phyloP scores from a whole-genome alignment of 2,888 invertebrate species.

The Epistrophe eligans region DNA sequence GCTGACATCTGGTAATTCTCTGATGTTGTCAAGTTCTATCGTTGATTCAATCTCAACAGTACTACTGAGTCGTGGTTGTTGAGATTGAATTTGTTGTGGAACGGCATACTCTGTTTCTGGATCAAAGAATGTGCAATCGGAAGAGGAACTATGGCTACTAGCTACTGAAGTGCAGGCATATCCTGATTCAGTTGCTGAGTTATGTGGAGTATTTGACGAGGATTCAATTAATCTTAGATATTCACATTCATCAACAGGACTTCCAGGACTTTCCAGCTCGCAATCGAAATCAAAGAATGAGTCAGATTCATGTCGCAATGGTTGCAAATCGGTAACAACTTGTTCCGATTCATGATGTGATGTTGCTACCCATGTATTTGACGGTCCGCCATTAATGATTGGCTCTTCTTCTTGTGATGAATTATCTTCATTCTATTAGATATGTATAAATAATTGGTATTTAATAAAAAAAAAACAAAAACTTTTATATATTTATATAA shows the following conservation, averaged over 20 bases:
- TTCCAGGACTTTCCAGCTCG: slow-evolving; percentile 88
- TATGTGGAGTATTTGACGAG: slow-evolving; percentile 85
- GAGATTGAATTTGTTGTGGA: slow-evolving; percentile 42
- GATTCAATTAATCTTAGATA: slow-evolving; percentile 85
- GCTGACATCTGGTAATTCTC: slow-evolving; percentile 56
- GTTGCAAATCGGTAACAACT: slow-evolving; percentile 84
- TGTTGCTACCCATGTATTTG: slow-evolving; percentile 83
- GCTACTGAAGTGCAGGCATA: slow-evolving; percentile 85
- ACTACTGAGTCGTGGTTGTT: slow-evolving; percentile 61
- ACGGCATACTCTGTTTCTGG: slow-evolving; percentile 80
- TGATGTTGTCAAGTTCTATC: slow-evolving; percentile 74
- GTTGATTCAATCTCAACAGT: slow-evolving; percentile 74
- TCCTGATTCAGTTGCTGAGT: slow-evolving; percentile 84
- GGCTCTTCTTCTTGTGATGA: slow-evolving; percentile 81
- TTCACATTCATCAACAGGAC: slow-evolving; percentile 88
- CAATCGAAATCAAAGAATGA: slow-evolving; percentile 88
- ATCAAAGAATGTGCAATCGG: slow-evolving; percentile 85
- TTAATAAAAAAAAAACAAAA: neutral
- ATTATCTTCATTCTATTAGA: slow-evolving; percentile 80
- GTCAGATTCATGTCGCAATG: slow-evolving; percentile 85
- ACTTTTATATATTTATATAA: slow-evolving; percentile 95
- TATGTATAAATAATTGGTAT: slow-evolving; percentile 31
- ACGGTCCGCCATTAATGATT: slow-evolving; percentile 80
- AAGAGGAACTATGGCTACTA: slow-evolving; percentile 84
- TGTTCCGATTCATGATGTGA: slow-evolving; percentile 80